Evolutionary conservation across 92 coral and sea anemone genomes (phyloP).

Genomic region (Metridium senile): DNA sequence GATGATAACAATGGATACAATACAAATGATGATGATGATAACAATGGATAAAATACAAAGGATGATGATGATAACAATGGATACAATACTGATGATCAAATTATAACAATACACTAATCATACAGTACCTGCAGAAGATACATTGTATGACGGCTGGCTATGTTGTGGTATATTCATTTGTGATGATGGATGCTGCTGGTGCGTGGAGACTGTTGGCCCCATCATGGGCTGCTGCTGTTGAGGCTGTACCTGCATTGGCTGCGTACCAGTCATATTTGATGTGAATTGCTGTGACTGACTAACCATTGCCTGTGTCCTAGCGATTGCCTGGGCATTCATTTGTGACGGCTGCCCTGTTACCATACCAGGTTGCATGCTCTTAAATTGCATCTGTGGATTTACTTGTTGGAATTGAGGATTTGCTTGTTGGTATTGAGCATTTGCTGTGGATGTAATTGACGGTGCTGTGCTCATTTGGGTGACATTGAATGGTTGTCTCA

Average conservation of each 20-base stretch:
- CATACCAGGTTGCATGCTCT: conserved; percentile 16
- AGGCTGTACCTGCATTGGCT: conserved; percentile 36
- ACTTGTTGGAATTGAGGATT: conserved; percentile 17
- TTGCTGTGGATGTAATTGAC: conserved; percentile 13
- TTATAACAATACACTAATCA: no score
- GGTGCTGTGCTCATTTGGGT: conserved; percentile 1
- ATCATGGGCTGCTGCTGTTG: conserved; percentile 31
- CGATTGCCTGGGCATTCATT: conserved; percentile 36
- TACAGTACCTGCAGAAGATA: conserved; percentile 36
- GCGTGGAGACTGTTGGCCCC: conserved; percentile 11
- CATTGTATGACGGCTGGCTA: conserved; percentile 20
- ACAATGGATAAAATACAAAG: no score
- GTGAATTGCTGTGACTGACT: conserved; percentile 14
- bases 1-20: no score
- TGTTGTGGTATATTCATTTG: conserved; percentile 35
- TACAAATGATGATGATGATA: no score
- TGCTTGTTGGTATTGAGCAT: conserved; percentile 14
- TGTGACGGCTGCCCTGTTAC: conserved; percentile 25
- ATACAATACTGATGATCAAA: no score
- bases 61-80: no score
- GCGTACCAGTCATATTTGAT: conserved; percentile 16
- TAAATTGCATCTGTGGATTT: conserved; percentile 28
- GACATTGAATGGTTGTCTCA: not conserved
- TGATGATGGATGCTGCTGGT: conserved; percentile 43
- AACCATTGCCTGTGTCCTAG: not conserved